A percentile compares a stretch with the other conserved stretches of the same genome.
Evolutionary conservation across 2,113 vertebrate genomes (phyloP).

Genomic region (Pionites leucogaster): DNA sequence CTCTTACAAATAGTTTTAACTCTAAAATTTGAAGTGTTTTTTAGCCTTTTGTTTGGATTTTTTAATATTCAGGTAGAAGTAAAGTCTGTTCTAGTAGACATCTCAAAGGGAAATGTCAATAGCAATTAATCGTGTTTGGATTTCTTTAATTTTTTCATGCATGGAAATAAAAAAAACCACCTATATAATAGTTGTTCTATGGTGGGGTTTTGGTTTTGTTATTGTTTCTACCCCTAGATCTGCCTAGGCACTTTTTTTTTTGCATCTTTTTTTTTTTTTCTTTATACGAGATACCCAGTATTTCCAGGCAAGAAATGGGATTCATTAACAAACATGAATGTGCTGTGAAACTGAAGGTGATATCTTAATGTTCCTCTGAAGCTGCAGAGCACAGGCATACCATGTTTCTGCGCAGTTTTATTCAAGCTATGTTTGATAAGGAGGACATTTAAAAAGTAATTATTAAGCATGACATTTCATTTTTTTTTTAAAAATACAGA

Average conservation of each 20-base stretch:
- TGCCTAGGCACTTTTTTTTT: neutral
- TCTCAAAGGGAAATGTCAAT: neutral
- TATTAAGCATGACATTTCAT: constrained; percentile 17
- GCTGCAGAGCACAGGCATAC: neutral
- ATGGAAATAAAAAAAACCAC: neutral
- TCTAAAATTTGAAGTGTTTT: neutral
- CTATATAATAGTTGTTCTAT: neutral
- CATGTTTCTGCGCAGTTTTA: neutral
- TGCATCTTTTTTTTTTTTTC: neutral
- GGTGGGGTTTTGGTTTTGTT: neutral
- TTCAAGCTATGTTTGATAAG: neutral
- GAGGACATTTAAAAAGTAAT: neutral
- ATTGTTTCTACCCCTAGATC: neutral
- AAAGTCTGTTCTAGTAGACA: neutral
- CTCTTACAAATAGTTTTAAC: neutral
- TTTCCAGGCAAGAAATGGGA: neutral
- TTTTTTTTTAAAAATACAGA: neutral
- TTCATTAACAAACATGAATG: neutral
- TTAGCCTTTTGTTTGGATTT: neutral
- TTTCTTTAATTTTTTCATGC: neutral
- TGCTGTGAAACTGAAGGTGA: neutral
- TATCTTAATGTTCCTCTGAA: neutral
- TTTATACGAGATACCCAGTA: neutral
- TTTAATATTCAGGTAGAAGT: neutral
- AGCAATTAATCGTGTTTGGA: neutral